Evolutionary conservation across 2,113 vertebrate species (phyloP), one percentile per base, ranked within the genome.

Genomic region (Pygathrix nemaeus): DNA sequence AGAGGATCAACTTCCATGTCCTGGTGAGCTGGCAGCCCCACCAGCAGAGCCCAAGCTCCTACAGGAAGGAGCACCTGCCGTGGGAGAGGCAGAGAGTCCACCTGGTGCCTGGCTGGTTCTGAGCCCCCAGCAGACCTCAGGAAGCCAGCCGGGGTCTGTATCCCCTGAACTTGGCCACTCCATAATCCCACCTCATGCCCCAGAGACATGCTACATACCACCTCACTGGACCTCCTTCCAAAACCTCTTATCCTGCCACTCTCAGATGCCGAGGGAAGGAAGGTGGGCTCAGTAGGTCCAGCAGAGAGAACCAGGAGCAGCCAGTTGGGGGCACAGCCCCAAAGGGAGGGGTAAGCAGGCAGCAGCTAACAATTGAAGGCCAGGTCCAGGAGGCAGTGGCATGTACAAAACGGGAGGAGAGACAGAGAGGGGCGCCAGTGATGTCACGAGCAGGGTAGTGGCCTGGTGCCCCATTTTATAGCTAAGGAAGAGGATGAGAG

Each of bases 1-100:
- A 99, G 35, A 98, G 97, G 87, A 98, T 99, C 88, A 99, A 96
- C 97, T 99, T 99, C 98, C 99, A 99, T 0, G 99, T 99, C 59
- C 97, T 99, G 99, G 99, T 99, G 97, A 99, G 99, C 89, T 0
- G 6, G 90, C n/a, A 23, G 14, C 27, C 11, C 38, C 4, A 17
- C 20, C 8, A 8, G 45, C 66, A 75, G 23, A 78, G 21, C 59
- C 79, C 38, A 10, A 1, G 23, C n/a, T 85, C 92, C 64, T 8
- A 9, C 16, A 17, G 25, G 23, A 43, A 75, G 21, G 57, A 40
- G 23, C 2, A 0, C 11, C 82, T 78, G 52, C 30, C 5, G 0
- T 2, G 38, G 81, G 45, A 66, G 52, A 73, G 35, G 23, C 50
- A 61, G 50, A 35, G 40, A 35, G 27, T 38, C 93, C 35, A 18